A percentile compares a stretch with the other conserved stretches of the same genome.
These are phyloP conservation scores for Phrynosoma blainvillii DNA, from an alignment of 2,113 vertebrate species.

Conservation along the genomic window DNA sequence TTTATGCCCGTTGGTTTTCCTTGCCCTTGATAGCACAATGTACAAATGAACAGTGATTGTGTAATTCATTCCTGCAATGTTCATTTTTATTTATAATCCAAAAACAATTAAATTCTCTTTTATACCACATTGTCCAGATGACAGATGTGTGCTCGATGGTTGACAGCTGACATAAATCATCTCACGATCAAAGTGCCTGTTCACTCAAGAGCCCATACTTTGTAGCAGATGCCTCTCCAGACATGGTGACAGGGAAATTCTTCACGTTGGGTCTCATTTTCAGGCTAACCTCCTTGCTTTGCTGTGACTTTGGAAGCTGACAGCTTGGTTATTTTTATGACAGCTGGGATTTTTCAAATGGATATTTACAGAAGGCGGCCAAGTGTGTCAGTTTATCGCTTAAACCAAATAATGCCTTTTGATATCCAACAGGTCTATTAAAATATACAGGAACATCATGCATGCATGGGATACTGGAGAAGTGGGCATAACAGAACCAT, in stretches of 20 bases:
- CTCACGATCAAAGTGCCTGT: conserved; percentile 79
- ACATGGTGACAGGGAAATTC: conserved; percentile 80
- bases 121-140: conserved; percentile 75
- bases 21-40: conserved; percentile 72
- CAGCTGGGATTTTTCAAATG: conserved; percentile 24
- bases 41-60: conserved; percentile 71
- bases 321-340: conserved; percentile 35
- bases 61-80: conserved; percentile 73
- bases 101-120: conserved; percentile 81
- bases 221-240: conserved; percentile 78
- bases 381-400: background rate
- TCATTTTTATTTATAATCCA: conserved; percentile 79
- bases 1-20: conserved; percentile 60
- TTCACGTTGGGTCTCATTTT: conserved; percentile 54
- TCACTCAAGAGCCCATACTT: conserved; percentile 72
- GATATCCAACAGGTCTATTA: background rate
- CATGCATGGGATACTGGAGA: background rate
- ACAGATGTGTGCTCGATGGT: conserved; percentile 80
- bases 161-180: conserved; percentile 85
- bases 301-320: background rate
- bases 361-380: conserved; percentile 22
- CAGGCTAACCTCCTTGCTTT: conserved; percentile 14
- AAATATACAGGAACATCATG: background rate
- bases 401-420: background rate
- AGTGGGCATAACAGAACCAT: background rate